Conservation (phyloP, 2,888 invertebrate genomes). For the Seira ritae region DNA sequence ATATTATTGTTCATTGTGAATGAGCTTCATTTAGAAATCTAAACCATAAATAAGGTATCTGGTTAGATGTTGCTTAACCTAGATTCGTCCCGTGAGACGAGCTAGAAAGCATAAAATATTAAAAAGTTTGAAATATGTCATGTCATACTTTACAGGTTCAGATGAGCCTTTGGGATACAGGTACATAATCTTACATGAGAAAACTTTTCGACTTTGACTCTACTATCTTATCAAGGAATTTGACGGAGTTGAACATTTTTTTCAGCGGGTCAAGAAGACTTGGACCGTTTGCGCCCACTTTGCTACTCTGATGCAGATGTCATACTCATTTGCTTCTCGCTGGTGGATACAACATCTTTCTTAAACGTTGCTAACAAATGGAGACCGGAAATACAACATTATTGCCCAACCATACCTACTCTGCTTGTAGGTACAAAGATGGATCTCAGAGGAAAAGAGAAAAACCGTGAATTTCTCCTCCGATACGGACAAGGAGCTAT, state of each 20-base stretch:
- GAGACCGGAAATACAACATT: constrained; percentile 69
- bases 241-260: too few species aligned
- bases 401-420: constrained; percentile 63
- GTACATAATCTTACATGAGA: too few species aligned
- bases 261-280: constrained; percentile 76
- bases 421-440: constrained; percentile 67
- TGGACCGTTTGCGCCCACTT: constrained; percentile 67
- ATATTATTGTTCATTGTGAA: neutral
- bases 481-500: constrained; percentile 62
- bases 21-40: neutral
- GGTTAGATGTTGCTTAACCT: neutral
- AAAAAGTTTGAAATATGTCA: neutral
- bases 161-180: constrained; percentile 77
- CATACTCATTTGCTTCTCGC: constrained; percentile 67
- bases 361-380: constrained; percentile 70
- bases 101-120: neutral
- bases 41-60: constrained; percentile 13
- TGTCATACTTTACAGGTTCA: constrained; percentile 72
- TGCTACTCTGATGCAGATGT: constrained; percentile 68
- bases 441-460: constrained; percentile 61
- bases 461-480: constrained; percentile 48
- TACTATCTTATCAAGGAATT: too few species aligned
- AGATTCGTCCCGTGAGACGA: neutral
- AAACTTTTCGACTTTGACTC: too few species aligned
- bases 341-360: constrained; percentile 64